A percentile compares a stretch with the other conserved stretches of the same genome.
Conservation (phyloP, 2,113 vertebrate genomes). For the Cyanistes caeruleus region DNA sequence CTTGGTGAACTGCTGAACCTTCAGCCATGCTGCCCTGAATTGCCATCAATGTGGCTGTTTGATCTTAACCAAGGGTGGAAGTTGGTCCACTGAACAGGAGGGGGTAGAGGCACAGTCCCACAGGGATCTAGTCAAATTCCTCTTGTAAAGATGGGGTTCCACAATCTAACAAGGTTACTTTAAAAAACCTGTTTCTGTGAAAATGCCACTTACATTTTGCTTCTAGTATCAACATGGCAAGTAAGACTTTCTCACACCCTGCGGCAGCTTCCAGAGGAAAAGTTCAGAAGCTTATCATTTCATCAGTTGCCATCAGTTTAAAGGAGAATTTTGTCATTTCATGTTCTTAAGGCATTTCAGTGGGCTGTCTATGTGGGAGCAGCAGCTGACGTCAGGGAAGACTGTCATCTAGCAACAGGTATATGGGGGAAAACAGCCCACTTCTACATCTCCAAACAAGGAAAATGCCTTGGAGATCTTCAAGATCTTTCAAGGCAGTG, state of each 20-base stretch:
- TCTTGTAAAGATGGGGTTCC: neutral
- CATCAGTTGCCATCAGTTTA: neutral
- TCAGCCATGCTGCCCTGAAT: neutral
- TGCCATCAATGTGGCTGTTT: neutral
- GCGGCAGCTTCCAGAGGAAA: slow-evolving; percentile 28
- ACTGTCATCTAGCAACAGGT: slow-evolving; percentile 2
- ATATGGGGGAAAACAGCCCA: neutral
- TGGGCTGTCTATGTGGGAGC: slow-evolving; percentile 1
- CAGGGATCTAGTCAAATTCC: neutral
- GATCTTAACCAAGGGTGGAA: neutral
- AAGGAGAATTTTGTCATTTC: slow-evolving; percentile 14
- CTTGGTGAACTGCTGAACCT: neutral
- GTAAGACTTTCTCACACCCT: slow-evolving; percentile 35
- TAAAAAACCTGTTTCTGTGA: neutral
- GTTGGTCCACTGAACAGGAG: neutral
- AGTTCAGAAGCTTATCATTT: slow-evolving; percentile 26
- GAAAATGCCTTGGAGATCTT: neutral
- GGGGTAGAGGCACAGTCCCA: neutral
- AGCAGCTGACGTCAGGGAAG: slow-evolving; percentile 5
- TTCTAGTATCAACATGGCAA: slow-evolving; percentile 5
- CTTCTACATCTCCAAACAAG: slow-evolving; percentile 13
- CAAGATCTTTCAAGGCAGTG: neutral
- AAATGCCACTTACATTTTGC: slow-evolving; percentile 25
- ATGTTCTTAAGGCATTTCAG: slow-evolving; percentile 28
- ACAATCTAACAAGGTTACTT: neutral